phyloP scores from a whole-genome alignment of 53 echinoderm and acorn worm genomes.

The Arbacia lixula region DNA sequence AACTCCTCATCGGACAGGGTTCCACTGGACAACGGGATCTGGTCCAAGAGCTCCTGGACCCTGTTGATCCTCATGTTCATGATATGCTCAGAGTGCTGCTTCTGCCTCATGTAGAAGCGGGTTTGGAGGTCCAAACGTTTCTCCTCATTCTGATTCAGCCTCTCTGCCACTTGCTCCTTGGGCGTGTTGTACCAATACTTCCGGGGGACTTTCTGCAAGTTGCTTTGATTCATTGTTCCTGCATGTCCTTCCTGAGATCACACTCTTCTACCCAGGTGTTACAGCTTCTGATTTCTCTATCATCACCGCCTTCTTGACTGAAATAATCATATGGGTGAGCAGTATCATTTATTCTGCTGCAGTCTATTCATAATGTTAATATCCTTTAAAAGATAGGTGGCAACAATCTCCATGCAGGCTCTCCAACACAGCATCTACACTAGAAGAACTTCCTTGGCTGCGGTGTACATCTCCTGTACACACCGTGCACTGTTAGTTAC shows the following conservation, averaged over 20 bases:
- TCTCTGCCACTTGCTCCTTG: constrained; percentile 74
- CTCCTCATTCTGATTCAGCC: constrained; percentile 76
- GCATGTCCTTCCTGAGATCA: no score
- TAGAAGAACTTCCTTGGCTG: no score
- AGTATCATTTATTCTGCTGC: no score
- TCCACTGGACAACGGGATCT: constrained; percentile 73
- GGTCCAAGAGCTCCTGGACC: constrained; percentile 63
- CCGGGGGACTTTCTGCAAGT: constrained; percentile 37
- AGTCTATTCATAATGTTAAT: no score
- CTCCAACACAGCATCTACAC: background rate
- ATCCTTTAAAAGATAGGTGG: no score
- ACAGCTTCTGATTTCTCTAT: no score
- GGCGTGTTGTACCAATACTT: constrained; percentile 77
- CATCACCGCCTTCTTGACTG: no score
- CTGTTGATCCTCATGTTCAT: constrained; percentile 73
- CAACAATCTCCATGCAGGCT: background rate
- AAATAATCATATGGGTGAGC: no score
- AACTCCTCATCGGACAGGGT: constrained; percentile 56
- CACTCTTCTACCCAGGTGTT: no score
- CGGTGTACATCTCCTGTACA: background rate
- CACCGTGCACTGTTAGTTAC: background rate
- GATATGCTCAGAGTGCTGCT: constrained; percentile 70
- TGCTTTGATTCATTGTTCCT: constrained; percentile 24
- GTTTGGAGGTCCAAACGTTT: constrained; percentile 65
- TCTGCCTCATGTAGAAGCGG: constrained; percentile 64